phyloP scores from a whole-genome alignment of 2,888 invertebrate species.

The Acholoe squamosa region DNA sequence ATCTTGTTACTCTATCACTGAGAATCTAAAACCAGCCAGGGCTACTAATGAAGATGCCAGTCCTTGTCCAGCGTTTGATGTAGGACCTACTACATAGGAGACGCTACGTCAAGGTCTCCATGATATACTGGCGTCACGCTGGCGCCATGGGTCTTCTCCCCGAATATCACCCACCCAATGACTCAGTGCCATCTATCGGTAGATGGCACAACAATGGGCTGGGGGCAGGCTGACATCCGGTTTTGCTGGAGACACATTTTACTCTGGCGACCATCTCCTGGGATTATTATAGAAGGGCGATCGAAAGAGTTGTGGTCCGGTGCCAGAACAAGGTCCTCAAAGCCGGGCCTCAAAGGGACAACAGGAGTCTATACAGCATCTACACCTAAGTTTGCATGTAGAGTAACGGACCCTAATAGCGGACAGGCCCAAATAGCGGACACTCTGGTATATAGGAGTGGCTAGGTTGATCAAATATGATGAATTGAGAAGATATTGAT shows the following conservation, averaged over 20 bases:
- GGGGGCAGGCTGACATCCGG: background rate
- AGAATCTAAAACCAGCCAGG: background rate
- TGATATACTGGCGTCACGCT: background rate
- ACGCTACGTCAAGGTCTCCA: background rate
- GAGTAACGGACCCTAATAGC: too few species aligned
- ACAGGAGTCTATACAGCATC: too few species aligned
- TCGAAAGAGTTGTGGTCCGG: background rate
- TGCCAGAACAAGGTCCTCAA: too few species aligned
- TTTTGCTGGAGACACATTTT: constrained; percentile 21
- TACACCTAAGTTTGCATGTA: too few species aligned
- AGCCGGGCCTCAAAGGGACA: too few species aligned
- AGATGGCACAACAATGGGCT: background rate
- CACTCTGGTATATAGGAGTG: too few species aligned
- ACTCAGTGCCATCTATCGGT: constrained; percentile 6
- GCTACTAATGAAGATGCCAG: background rate
- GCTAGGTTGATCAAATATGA: too few species aligned
- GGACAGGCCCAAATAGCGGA: too few species aligned
- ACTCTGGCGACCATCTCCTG: background rate
- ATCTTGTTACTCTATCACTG: background rate
- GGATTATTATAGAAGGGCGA: background rate
- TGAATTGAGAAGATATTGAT: too few species aligned
- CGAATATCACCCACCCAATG: background rate
- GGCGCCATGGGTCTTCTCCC: constrained; percentile 11
- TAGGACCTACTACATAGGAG: background rate
- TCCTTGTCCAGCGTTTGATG: background rate